Conservation (phyloP, 2,888 invertebrate species). For the Lymantria monacha region DNA sequence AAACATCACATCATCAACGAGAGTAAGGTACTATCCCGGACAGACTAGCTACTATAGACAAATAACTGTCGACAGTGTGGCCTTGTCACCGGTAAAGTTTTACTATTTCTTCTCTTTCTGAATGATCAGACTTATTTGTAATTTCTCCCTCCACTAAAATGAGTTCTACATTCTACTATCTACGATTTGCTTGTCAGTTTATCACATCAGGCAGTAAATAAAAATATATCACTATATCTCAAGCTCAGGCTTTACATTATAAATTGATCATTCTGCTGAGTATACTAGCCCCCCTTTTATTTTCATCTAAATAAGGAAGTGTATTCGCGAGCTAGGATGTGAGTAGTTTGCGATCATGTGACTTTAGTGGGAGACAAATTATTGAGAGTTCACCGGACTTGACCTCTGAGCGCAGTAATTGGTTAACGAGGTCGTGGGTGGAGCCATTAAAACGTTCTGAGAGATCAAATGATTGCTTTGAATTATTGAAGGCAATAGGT, state of each 20-base stretch:
- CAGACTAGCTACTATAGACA: too few species aligned
- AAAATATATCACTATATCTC: too few species aligned
- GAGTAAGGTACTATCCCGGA: too few species aligned
- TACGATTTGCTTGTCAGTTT: too few species aligned
- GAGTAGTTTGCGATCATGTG: constrained; percentile 19
- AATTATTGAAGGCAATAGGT: constrained; percentile 10
- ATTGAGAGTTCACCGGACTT: constrained; percentile 65
- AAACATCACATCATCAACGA: too few species aligned
- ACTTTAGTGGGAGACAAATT: constrained; percentile 41
- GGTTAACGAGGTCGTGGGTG: constrained; percentile 35
- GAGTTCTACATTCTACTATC: too few species aligned
- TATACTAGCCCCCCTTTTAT: constrained; percentile 1
- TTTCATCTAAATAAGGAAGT: constrained; percentile 26
- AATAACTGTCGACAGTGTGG: too few species aligned
- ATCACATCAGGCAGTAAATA: too few species aligned
- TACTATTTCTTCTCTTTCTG: too few species aligned
- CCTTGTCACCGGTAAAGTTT: too few species aligned
- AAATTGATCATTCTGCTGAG: neutral
- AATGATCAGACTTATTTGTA: too few species aligned
- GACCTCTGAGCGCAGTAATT: constrained; percentile 56
- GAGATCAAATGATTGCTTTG: constrained; percentile 24
- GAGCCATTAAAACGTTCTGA: constrained; percentile 40
- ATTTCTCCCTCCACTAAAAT: too few species aligned
- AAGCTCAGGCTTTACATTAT: neutral
- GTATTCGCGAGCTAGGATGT: constrained; percentile 30